These are phyloP conservation scores for Batillaria attramentaria DNA, from an alignment of 1,140 invertebrate genomes.

Conservation along the genomic window DNA sequence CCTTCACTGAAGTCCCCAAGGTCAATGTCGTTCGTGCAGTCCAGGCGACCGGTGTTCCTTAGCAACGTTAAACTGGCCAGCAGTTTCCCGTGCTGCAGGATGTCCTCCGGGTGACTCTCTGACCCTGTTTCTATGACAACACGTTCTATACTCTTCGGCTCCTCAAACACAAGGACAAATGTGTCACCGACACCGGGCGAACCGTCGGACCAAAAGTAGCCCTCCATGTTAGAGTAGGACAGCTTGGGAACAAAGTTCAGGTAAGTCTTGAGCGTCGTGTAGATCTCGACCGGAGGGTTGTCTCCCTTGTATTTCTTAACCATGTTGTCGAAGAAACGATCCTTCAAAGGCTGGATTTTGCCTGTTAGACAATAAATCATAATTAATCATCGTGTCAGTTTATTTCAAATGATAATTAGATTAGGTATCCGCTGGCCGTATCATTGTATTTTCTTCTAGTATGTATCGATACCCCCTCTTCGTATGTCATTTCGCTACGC, in stretches of 20 bases:
- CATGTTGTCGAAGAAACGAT: constrained; percentile 51
- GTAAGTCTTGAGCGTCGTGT: constrained; percentile 43
- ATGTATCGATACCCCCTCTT: too few relatives aligned
- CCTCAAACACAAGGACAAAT: constrained; percentile 51
- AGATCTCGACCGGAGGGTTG: constrained; percentile 53
- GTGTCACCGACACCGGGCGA: constrained; percentile 38
- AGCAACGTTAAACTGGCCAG: constrained; percentile 45
- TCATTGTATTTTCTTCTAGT: too few relatives aligned
- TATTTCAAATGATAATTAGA: not conserved
- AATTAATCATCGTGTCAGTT: too few relatives aligned
- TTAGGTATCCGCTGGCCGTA: too few relatives aligned
- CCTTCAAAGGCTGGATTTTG: constrained; percentile 96
- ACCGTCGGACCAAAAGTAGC: constrained; percentile 56
- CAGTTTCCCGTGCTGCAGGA: constrained; percentile 43
- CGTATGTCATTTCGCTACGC: too few relatives aligned
- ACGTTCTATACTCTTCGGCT: constrained; percentile 45
- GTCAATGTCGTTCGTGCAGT: constrained; percentile 49
- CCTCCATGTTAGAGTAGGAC: constrained; percentile 44
- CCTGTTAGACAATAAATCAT: constrained; percentile 77
- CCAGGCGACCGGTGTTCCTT: constrained; percentile 22
- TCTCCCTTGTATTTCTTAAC: constrained; percentile 51
- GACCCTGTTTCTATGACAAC: constrained; percentile 52
- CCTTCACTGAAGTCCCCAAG: constrained; percentile 51
- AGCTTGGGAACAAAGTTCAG: constrained; percentile 45
- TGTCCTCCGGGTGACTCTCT: constrained; percentile 45